phyloP scores from a whole-genome alignment of 2,113 vertebrate genomes.

The Paramormyrops kingsleyae region DNA sequence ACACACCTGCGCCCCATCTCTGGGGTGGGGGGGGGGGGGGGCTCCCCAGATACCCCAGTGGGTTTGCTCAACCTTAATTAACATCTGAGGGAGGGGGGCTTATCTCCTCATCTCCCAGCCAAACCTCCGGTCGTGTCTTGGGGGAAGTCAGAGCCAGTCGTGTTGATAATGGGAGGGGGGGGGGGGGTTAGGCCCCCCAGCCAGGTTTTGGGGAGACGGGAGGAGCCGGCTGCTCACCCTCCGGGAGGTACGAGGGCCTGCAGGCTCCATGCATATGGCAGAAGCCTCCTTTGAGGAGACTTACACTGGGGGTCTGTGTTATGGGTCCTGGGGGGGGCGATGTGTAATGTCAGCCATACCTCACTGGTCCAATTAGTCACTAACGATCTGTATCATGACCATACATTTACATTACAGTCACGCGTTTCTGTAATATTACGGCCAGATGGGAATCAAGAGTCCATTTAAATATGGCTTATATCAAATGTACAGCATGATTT shows the following conservation, averaged over 20 bases:
- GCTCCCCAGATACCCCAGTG: constrained; percentile 5
- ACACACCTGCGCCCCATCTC: constrained; percentile 14
- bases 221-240: background rate
- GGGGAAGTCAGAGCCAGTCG: background rate
- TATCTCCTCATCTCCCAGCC: background rate
- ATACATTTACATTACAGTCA: background rate
- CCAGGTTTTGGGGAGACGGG: background rate
- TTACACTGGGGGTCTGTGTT: background rate
- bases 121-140: background rate
- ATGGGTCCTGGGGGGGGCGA: background rate
- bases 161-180: background rate
- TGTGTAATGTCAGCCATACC: background rate
- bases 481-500: background rate
- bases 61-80: constrained; percentile 23
- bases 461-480: background rate
- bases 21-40: background rate
- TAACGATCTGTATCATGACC: background rate
- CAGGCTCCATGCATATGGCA: background rate
- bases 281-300: background rate
- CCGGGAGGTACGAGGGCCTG: background rate
- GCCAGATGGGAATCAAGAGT: background rate
- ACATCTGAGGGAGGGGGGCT: constrained; percentile 7
- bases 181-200: background rate
- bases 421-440: background rate
- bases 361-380: background rate